These are phyloP conservation scores for Nebria brevicollis DNA, from an alignment of 2,888 invertebrate genomes.

Conservation along the genomic window DNA sequence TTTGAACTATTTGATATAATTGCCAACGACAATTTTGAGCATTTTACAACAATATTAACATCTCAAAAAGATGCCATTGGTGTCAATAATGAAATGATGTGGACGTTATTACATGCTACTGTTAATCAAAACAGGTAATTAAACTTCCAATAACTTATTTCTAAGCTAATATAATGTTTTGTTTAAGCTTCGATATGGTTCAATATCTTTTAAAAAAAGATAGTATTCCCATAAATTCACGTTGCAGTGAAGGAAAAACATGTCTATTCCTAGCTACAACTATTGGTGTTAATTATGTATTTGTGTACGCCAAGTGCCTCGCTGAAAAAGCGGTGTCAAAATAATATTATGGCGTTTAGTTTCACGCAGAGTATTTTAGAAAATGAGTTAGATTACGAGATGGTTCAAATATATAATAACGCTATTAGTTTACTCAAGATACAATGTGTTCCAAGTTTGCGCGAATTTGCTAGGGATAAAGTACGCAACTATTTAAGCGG, in stretches of 20 bases:
- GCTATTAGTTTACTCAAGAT: no score
- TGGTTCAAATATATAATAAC: no score
- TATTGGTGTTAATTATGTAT: no score
- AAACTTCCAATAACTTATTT: background rate
- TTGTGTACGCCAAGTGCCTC: no score
- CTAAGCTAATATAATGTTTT: background rate
- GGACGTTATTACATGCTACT: conserved; percentile 30
- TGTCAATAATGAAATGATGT: conserved; percentile 22
- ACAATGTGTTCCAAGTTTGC: no score
- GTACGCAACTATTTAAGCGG: background rate
- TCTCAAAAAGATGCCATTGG: background rate
- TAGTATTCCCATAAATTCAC: conserved; percentile 21
- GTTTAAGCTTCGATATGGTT: conserved; percentile 40
- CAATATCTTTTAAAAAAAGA: conserved; percentile 30
- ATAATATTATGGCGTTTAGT: no score
- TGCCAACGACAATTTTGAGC: conserved; percentile 22
- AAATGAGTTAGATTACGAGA: no score
- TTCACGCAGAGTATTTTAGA: no score
- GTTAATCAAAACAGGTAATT: conserved; percentile 26
- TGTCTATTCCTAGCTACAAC: conserved; percentile 17
- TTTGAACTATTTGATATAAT: conserved; percentile 24
- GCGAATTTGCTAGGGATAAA: no score
- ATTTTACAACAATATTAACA: background rate
- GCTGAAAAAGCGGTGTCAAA: no score
- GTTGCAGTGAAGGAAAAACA: conserved; percentile 36